Conservation (phyloP, 2,113 vertebrate genomes). For the Urocolius indicus region DNA sequence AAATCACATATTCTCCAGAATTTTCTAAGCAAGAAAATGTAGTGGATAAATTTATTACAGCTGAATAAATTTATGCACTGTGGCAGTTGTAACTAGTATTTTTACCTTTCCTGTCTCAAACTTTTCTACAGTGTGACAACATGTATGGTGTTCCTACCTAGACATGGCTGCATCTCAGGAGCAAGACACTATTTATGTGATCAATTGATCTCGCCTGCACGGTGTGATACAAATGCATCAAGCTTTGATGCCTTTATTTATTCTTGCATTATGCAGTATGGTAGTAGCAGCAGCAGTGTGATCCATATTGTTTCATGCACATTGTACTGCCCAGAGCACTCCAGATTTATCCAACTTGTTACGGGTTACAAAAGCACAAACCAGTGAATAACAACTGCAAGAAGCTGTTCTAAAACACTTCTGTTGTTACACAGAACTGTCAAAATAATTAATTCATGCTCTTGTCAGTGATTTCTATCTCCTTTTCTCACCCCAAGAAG, state of each 20-base stretch:
- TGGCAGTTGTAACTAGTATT: background rate
- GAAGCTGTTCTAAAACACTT: background rate
- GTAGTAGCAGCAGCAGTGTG: background rate
- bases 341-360: background rate
- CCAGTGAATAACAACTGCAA: accelerated
- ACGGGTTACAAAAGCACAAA: background rate
- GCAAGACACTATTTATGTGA: background rate
- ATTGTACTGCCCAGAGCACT: background rate
- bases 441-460: background rate
- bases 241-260: slow-evolving; percentile 12
- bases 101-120: background rate
- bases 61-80: background rate
- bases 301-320: background rate
- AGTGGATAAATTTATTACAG: slow-evolving; percentile 20
- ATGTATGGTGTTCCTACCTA: background rate
- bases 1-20: background rate
- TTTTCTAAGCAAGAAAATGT: slow-evolving; percentile 32
- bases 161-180: background rate
- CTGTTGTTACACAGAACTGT: background rate
- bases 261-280: background rate
- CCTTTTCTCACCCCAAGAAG: background rate
- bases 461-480: background rate
- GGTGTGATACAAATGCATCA: background rate
- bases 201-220: background rate
- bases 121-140: background rate